These are phyloP conservation scores for Calonectris borealis DNA, from an alignment of 2,113 vertebrate species.

Conservation along the genomic window DNA sequence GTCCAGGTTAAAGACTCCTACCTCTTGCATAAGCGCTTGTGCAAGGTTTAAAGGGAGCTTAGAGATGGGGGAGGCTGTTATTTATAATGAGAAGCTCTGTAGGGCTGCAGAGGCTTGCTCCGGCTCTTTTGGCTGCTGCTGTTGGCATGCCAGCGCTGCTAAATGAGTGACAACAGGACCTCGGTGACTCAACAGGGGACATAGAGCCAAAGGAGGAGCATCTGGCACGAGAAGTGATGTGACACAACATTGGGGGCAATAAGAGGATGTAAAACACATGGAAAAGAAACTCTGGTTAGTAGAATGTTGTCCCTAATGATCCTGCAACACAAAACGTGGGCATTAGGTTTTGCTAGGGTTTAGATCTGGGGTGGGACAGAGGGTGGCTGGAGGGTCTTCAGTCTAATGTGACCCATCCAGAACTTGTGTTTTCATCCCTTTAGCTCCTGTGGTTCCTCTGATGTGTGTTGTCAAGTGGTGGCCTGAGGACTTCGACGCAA, in stretches of 20 bases:
- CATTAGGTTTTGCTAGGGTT: neutral
- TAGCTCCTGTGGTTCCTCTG: neutral
- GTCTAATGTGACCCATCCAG: neutral
- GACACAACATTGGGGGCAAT: neutral
- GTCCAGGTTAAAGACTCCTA: neutral
- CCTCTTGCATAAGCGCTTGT: neutral
- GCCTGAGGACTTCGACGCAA: neutral
- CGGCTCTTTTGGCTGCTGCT: neutral
- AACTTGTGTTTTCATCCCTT: neutral
- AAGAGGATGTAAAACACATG: neutral
- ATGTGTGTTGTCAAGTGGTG: too few relatives aligned
- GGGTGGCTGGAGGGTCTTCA: neutral
- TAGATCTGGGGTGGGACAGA: neutral
- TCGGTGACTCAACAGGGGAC: accelerated
- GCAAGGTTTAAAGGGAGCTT: neutral
- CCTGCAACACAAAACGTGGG: accelerated
- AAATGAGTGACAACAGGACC: neutral
- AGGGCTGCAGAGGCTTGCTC: neutral
- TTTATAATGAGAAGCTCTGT: neutral
- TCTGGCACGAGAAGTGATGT: neutral
- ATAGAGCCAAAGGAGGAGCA: neutral
- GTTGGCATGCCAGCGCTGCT: neutral
- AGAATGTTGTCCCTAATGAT: neutral
- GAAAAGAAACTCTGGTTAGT: neutral
- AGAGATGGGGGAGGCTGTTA: neutral